phyloP scores from a whole-genome alignment of 2,888 invertebrate genomes.

The Watsonalla cultraria region DNA sequence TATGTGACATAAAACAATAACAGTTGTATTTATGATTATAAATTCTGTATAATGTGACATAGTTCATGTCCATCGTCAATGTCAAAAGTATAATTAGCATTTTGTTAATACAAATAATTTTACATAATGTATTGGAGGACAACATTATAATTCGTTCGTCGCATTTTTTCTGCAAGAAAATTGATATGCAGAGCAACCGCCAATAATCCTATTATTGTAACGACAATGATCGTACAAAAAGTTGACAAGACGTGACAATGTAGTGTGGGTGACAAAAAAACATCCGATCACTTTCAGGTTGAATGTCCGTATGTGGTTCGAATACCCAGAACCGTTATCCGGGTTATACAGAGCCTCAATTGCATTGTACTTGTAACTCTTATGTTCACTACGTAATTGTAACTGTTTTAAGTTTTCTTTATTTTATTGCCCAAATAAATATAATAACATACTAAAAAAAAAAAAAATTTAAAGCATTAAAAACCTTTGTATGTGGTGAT shows the following conservation, averaged over 20 bases:
- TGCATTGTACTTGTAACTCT: constrained; percentile 6
- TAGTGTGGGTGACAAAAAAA: constrained; percentile 28
- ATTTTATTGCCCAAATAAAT: too few species aligned
- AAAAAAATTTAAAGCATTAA: too few species aligned
- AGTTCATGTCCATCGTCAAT: background rate
- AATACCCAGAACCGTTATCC: constrained; percentile 27
- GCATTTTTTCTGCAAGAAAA: background rate
- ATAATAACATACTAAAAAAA: too few species aligned
- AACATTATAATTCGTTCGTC: background rate
- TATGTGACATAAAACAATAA: background rate
- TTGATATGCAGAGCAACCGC: background rate
- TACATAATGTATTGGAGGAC: background rate
- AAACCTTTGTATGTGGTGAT: too few species aligned
- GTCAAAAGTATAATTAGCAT: background rate
- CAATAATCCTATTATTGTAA: constrained; percentile 17
- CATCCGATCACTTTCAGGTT: constrained; percentile 41
- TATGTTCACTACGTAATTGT: background rate
- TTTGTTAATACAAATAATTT: background rate
- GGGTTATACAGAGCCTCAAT: constrained; percentile 20
- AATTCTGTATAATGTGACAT: background rate
- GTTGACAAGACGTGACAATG: constrained; percentile 31
- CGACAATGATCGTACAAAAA: constrained; percentile 42
- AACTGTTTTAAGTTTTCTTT: too few species aligned
- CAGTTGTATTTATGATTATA: background rate
- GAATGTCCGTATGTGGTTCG: constrained; percentile 40